phyloP scores from a whole-genome alignment of 2,888 invertebrate species.

The Dimorphilus gyrociliatus region DNA sequence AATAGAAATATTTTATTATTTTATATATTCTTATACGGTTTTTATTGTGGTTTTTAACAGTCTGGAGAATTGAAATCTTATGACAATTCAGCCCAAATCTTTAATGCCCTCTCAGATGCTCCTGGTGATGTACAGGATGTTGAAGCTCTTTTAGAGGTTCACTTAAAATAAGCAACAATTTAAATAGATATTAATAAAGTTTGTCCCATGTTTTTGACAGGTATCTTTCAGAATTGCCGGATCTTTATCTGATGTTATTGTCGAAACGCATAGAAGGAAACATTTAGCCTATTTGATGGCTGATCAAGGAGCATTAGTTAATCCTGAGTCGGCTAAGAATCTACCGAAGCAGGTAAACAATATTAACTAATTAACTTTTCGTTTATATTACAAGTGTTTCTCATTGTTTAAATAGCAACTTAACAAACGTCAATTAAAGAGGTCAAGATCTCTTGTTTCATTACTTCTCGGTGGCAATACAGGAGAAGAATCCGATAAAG shows the following conservation, averaged over 20 bases:
- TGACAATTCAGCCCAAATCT: conserved; percentile 92
- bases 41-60: conserved; percentile 48
- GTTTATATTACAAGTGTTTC: not conserved
- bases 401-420: conserved; percentile 30
- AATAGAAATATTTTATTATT: not conserved
- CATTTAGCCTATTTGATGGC: conserved; percentile 92
- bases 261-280: conserved; percentile 73
- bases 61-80: conserved; percentile 60
- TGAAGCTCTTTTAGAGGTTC: conserved; percentile 65
- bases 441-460: conserved; percentile 75
- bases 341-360: conserved; percentile 64
- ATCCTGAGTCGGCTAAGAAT: conserved; percentile 72
- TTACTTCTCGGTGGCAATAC: conserved; percentile 47
- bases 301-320: conserved; percentile 80
- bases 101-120: conserved; percentile 86
- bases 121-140: conserved; percentile 79
- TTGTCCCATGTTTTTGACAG: conserved; percentile 27
- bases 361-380: not conserved
- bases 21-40: conserved; percentile 62
- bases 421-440: conserved; percentile 65
- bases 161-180: conserved; percentile 14
- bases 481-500: conserved; percentile 49
- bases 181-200: not conserved
- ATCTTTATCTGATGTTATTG: conserved; percentile 60
- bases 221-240: conserved; percentile 58